Percentiles rank a stretch among this genome's conserved stretches.
Conservation (phyloP, 2,797 vertebrate genomes). For the Erethizon dorsatum region DNA sequence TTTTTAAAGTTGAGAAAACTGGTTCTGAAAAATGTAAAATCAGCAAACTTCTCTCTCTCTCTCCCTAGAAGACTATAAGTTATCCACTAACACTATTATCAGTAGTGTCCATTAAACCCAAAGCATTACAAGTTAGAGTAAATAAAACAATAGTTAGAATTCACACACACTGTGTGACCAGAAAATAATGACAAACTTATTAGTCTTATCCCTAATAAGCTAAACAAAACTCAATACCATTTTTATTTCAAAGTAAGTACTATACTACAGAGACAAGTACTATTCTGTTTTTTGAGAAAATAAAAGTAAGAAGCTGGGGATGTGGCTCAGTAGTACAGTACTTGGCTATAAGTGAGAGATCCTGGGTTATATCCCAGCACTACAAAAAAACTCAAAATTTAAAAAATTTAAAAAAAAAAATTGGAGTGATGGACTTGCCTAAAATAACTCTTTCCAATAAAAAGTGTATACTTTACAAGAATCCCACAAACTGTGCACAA, state of each 20-base stretch:
- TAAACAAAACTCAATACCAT: background rate
- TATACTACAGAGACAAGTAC: background rate
- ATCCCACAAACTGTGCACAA: background rate
- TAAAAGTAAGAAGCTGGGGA: background rate
- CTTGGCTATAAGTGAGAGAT: background rate
- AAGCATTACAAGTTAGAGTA: conserved; percentile 35
- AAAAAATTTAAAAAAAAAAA: conserved; percentile 52
- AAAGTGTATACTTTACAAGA: background rate
- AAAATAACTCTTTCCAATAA: conserved; percentile 34
- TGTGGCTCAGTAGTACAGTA: background rate
- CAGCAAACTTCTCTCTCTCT: conserved; percentile 44
- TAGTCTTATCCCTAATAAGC: conserved; percentile 35
- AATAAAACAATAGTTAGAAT: conserved; percentile 44
- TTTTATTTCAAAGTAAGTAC: conserved; percentile 62
- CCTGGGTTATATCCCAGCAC: background rate
- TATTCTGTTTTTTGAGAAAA: conserved; percentile 62
- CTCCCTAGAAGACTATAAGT: background rate
- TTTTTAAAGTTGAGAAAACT: conserved; percentile 62
- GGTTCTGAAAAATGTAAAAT: conserved; percentile 62
- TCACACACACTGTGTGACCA: conserved; percentile 9
- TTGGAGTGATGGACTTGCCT: background rate
- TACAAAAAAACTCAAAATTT: background rate
- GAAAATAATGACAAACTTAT: conserved; percentile 16
- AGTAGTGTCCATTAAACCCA: conserved; percentile 56
- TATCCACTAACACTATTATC: background rate